phyloP scores from a whole-genome alignment of 2,113 vertebrate genomes.

The Psilopogon haemacephalus region DNA sequence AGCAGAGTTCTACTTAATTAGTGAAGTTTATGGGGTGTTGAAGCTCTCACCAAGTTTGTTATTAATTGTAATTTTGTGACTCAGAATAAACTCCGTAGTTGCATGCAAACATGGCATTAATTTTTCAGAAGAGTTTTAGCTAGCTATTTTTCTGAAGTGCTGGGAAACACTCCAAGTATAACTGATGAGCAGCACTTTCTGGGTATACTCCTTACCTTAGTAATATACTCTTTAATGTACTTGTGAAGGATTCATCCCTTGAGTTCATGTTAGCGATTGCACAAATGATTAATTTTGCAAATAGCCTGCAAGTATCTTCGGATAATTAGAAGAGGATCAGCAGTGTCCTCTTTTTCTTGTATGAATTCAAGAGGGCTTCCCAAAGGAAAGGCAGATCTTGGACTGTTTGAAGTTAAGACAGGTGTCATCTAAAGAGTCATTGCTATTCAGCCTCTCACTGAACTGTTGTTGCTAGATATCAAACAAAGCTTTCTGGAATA shows the following conservation, averaged over 20 bases:
- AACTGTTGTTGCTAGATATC: background rate
- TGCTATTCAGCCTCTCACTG: rapidly evolving
- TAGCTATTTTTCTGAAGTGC: background rate
- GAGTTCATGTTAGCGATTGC: background rate
- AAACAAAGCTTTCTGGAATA: background rate
- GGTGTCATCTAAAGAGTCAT: background rate
- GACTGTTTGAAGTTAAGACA: background rate
- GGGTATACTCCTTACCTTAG: background rate
- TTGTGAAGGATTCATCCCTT: background rate
- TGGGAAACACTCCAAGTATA: background rate
- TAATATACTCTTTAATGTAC: background rate
- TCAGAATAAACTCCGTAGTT: background rate
- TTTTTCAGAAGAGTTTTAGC: background rate
- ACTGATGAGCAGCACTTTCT: background rate
- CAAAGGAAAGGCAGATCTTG: background rate
- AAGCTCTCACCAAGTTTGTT: background rate
- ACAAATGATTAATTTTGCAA: background rate
- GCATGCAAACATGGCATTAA: background rate
- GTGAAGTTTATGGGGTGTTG: background rate
- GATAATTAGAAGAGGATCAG: background rate
- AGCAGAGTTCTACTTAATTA: background rate
- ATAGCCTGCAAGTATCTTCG: background rate
- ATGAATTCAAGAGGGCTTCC: background rate
- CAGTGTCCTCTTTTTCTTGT: background rate
- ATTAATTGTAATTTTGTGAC: background rate